phyloP scores from a whole-genome alignment of 2,797 vertebrate species.

The Acomys russatus region DNA sequence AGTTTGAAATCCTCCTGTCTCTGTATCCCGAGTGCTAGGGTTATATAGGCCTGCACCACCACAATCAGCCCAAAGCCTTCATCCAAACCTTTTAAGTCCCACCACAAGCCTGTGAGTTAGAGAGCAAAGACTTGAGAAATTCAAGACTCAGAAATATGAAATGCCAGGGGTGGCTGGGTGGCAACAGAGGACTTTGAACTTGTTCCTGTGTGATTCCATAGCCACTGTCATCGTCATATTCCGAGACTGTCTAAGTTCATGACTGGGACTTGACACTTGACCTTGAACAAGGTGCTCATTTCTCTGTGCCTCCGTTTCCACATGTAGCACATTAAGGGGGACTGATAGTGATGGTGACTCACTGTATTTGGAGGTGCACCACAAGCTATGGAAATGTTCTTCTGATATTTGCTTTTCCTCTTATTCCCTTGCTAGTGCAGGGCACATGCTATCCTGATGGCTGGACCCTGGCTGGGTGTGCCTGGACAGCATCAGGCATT shows the following conservation, averaged over 20 bases:
- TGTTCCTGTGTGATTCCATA: background rate
- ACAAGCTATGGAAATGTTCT: background rate
- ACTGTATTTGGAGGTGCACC: background rate
- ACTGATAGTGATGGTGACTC: background rate
- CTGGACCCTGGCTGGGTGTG: background rate
- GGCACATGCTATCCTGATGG: background rate
- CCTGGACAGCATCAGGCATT: background rate
- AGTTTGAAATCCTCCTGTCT: background rate
- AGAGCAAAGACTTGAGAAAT: background rate
- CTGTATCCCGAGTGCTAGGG: background rate
- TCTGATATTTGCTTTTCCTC: background rate
- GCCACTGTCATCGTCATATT: background rate
- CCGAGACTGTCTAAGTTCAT: background rate
- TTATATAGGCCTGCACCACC: background rate
- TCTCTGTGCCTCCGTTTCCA: background rate
- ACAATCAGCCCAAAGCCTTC: background rate
- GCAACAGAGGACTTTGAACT: background rate
- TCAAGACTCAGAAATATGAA: background rate
- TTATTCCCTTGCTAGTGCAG: background rate
- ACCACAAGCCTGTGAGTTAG: background rate
- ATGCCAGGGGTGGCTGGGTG: background rate
- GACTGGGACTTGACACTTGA: background rate
- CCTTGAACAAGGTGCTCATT: background rate
- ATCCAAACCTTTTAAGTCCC: background rate
- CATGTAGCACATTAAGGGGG: background rate